Conservation (phyloP, 2,888 invertebrate species). For the Alloplasta piceator region DNA sequence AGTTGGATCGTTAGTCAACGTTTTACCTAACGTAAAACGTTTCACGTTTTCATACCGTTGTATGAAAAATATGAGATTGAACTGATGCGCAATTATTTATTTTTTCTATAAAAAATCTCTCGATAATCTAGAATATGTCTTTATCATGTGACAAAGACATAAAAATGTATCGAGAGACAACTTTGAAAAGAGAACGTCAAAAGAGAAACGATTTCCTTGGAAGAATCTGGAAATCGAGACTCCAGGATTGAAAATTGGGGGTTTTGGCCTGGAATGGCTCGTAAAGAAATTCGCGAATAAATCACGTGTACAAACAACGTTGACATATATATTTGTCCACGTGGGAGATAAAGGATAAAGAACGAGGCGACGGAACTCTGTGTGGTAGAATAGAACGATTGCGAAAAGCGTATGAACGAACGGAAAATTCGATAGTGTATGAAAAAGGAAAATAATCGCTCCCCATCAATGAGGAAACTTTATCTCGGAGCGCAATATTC, state of each 20-base stretch:
- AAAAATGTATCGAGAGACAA: too few relatives aligned
- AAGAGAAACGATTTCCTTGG: too few relatives aligned
- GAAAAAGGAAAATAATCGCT: neutral
- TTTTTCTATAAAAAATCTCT: neutral
- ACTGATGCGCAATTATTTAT: constrained; percentile 21
- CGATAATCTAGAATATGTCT: constrained; percentile 15
- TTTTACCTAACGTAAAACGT: too few relatives aligned
- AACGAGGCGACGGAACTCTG: neutral
- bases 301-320: neutral
- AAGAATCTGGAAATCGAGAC: too few relatives aligned
- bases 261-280: too few relatives aligned
- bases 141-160: too few relatives aligned
- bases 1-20: constrained; percentile 40
- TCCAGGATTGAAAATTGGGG: too few relatives aligned
- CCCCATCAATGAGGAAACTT: constrained; percentile 41
- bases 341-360: neutral
- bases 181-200: too few relatives aligned
- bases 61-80: neutral
- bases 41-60: too few relatives aligned
- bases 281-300: neutral
- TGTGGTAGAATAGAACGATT: neutral
- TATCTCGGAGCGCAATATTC: neutral
- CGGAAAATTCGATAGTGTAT: constrained; percentile 10
- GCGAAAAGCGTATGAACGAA: constrained; percentile 5
- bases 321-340: constrained; percentile 1